Conservation (phyloP, 2,113 vertebrate genomes). For the Rhizomys pruinosus region DNA sequence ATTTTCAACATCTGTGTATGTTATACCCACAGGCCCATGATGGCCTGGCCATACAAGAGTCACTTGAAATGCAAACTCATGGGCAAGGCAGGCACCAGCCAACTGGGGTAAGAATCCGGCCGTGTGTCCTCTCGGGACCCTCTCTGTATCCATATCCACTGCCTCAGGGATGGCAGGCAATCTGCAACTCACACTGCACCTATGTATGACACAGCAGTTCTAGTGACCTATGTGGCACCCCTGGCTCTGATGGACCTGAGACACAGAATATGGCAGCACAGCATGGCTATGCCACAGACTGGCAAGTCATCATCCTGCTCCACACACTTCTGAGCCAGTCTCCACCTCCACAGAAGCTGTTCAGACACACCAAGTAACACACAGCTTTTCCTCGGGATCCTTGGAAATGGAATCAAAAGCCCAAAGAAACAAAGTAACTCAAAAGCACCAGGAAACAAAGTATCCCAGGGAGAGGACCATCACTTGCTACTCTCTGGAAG, state of each 20-base stretch:
- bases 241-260: slow-evolving; percentile 50
- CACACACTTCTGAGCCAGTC: neutral
- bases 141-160: neutral
- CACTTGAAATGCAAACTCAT: rapidly evolving
- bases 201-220: rapidly evolving
- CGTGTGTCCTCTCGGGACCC: neutral
- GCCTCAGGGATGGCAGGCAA: neutral
- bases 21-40: neutral
- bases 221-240: neutral
- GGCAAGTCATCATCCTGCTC: slow-evolving; percentile 74
- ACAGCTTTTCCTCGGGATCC: slow-evolving; percentile 29
- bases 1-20: neutral
- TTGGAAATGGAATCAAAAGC: slow-evolving; percentile 35
- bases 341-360: neutral
- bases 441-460: neutral
- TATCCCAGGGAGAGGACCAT: neutral
- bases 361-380: rapidly evolving
- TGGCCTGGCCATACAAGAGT: neutral
- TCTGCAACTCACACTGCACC: neutral
- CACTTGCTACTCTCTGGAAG: rapidly evolving
- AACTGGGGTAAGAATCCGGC: neutral
- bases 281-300: slow-evolving; percentile 32
- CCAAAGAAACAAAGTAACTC: slow-evolving; percentile 31
- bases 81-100: rapidly evolving
- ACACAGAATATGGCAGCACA: rapidly evolving